These are phyloP conservation scores for Erebia epiphron DNA, from an alignment of 2,888 invertebrate species.

Conservation along the genomic window DNA sequence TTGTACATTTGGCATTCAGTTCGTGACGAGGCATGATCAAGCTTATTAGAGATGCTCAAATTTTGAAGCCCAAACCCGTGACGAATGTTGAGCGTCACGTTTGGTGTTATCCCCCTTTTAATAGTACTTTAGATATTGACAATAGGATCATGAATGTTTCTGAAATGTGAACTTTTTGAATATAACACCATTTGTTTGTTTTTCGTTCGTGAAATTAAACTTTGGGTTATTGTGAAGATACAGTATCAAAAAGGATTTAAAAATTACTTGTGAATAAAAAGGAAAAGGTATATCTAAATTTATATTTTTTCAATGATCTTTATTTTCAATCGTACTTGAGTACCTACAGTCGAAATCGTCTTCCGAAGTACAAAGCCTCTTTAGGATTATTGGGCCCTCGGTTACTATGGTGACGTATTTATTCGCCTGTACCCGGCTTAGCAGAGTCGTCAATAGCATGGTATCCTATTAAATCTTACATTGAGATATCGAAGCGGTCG, in stretches of 20 bases:
- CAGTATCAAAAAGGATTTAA: too few species aligned
- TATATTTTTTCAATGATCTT: slow-evolving; percentile 46
- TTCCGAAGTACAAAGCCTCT: slow-evolving; percentile 71
- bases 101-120: slow-evolving; percentile 61
- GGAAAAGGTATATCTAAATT: too few species aligned
- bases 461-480: slow-evolving; percentile 75
- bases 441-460: slow-evolving; percentile 69
- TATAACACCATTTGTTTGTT: too few species aligned
- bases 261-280: too few species aligned
- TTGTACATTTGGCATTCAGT: slow-evolving; percentile 68
- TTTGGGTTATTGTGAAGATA: too few species aligned
- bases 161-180: neutral
- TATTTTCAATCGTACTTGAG: slow-evolving; percentile 61
- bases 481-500: slow-evolving; percentile 41
- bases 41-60: slow-evolving; percentile 75
- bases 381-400: slow-evolving; percentile 76
- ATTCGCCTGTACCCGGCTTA: slow-evolving; percentile 69
- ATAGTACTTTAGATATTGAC: slow-evolving; percentile 15
- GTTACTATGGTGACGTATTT: slow-evolving; percentile 73
- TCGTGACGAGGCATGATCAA: slow-evolving; percentile 76
- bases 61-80: slow-evolving; percentile 56
- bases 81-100: slow-evolving; percentile 68
- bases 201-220: too few species aligned
- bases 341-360: slow-evolving; percentile 65
- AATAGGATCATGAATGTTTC: slow-evolving; percentile 6